These are phyloP conservation scores for Rissa tridactyla DNA, from an alignment of 2,113 vertebrate species.

Conservation along the genomic window DNA sequence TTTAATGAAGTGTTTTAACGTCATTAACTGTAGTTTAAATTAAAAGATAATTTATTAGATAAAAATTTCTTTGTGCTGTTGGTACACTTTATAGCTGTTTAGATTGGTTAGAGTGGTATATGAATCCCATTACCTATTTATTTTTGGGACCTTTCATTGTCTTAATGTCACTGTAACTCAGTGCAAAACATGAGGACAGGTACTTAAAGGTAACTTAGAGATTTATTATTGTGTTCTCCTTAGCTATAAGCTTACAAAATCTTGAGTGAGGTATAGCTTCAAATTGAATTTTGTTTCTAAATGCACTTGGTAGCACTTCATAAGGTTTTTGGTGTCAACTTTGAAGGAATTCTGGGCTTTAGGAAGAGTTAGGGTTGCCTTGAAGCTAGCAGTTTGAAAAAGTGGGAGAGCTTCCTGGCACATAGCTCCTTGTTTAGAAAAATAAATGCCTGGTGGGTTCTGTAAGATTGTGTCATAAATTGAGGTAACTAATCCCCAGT, in stretches of 20 bases:
- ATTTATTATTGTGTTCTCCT: not conserved
- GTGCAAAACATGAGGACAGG: not conserved
- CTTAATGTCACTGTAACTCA: not conserved
- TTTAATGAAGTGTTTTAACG: not conserved
- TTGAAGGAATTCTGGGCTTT: not conserved
- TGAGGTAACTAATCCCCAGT: not conserved
- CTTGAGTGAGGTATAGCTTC: not conserved
- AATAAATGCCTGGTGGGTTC: not conserved
- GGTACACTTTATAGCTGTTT: not conserved
- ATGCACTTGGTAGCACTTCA: rapidly evolving
- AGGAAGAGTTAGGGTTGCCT: not conserved
- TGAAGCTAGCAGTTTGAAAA: not conserved
- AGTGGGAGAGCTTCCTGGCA: not conserved
- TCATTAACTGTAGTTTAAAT: not conserved
- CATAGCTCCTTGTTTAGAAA: not conserved
- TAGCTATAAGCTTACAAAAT: not conserved
- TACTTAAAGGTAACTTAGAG: not conserved
- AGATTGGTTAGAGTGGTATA: not conserved
- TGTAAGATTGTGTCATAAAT: not conserved
- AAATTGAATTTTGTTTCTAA: not conserved
- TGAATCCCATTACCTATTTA: not conserved
- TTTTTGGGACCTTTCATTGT: not conserved
- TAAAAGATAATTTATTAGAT: not conserved
- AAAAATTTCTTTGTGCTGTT: not conserved
- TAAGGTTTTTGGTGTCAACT: not conserved